Base-by-base conservation (phyloP, 2,888 invertebrate species). In the Thereva nobilitata region DNA sequence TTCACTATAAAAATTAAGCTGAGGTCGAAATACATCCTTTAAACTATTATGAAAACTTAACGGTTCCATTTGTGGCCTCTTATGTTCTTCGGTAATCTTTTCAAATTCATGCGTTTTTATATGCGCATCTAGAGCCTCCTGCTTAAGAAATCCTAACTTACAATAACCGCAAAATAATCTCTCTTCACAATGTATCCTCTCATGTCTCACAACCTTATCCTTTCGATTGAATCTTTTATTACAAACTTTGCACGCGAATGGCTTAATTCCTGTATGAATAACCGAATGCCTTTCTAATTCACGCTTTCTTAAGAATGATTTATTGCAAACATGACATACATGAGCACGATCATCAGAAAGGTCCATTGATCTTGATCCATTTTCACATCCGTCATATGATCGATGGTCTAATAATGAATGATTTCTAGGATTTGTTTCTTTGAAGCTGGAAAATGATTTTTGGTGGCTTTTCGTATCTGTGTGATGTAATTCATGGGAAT, bases 281-380 rank as follows among this genome's bases (percentile, higher is more conserved):
- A 86, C 83, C 10, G 85, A 83, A 78, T 90, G 90, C 0, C 89
- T 82, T 71, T 89, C 89, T 7, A 89, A 78, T 77, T 90, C 90
- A 49, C 89, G 83, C 77, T 89, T 88, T 2, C 89, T 81, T 41
- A 87, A 82, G 74, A 90, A 90, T 5, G 86, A 84, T 75, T 88
- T 89, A 63, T 84, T 85, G 75, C 90, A 90, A 54, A 87, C 83
- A 71, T 84, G 84, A 74, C 90, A 90, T 67, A 83, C 83, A 74
- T 61, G 61, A 9, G 38, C 12, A 3, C 61, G 61, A n/a, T 40
- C 23, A 8, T 50, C 41, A 9, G 42, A 41, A 34, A 23, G 23
- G 23, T 23, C 23, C 23, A 23, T 23, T 23, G 23, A 23, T 23
- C 23, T 23, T 1, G 23, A 23, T 23, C 23, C 23, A 2, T 61